Base-by-base conservation (phyloP, 2,888 invertebrate genomes). In the Germaria angustata region DNA sequence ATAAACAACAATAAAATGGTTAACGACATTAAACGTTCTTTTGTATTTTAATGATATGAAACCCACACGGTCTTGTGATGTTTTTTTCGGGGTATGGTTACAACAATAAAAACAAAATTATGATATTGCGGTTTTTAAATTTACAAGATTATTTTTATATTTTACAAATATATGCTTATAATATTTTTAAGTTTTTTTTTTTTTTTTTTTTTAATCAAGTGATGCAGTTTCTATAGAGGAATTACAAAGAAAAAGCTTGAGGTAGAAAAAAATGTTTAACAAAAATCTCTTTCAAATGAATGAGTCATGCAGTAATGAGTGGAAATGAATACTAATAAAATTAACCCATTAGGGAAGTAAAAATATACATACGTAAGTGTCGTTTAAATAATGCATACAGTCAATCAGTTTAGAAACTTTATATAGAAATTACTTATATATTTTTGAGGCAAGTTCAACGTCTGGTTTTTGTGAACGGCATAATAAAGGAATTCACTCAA, bases 41-140 rank as follows among this genome's bases (percentile, higher is more conserved):
- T 69, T 68, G 49, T 55, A 5, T 51, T 32, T 28, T 49, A 44
- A 11, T 22, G 20, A 11, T 22, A 55, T 65, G 17, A 81, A 75
- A 51, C 79, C 79, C 69, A 82, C 82, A 79, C 78, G 68, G 34
- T 77, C 51, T 65, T 57, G 3, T 69, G 41, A 44, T 53, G n/a
- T n/a, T n/a, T 24, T 49, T 80, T 81, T 76, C 15, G 59, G 59
- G 69, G 57, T 80, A 39, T 41, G 75, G 63, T 76, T 68, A 63
- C 77, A 77, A 57, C n/a, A 57, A 46, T 32, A 51, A 41, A 72
- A 39, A 20, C 15, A 24, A 57, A 78, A 69, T 79, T 79, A 75
- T 78, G 39, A 79, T 71, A 82, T 65, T 76, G 71, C 41, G 59
- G 32, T 66, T 77, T 71, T 55, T 46, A 32, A 39, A 24, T 39